phyloP scores from a whole-genome alignment of 2,113 vertebrate species.

The Thymallus thymallus region DNA sequence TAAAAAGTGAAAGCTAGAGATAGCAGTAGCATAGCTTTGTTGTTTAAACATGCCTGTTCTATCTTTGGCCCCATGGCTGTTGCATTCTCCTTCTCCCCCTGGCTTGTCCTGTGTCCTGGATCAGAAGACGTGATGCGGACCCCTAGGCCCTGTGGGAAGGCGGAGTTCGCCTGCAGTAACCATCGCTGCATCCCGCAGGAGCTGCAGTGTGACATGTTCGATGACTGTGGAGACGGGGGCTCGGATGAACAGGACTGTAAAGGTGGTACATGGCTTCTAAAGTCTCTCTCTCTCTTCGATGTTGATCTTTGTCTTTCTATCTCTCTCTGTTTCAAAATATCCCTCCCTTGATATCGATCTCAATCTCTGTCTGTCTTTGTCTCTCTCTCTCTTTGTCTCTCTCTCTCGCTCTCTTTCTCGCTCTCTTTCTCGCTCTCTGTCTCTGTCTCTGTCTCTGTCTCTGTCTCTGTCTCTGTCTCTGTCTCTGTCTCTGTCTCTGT shows the following conservation, averaged over 20 bases:
- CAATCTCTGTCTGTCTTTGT: not conserved
- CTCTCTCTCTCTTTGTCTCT: not conserved
- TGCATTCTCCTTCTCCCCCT: not conserved
- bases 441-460: too few species aligned
- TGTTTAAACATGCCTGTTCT: not conserved
- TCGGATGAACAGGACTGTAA: conserved; percentile 83
- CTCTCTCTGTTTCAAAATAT: not conserved
- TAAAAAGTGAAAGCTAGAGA: too few species aligned
- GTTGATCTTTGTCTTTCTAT: not conserved
- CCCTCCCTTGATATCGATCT: too few species aligned
- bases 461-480: too few species aligned
- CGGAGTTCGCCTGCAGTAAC: conserved; percentile 82
- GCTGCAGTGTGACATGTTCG: conserved; percentile 82
- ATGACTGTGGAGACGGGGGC: conserved; percentile 82
- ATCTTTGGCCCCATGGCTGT: not conserved
- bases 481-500: not conserved
- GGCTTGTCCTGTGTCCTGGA: not conserved
- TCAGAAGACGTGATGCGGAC: conserved; percentile 67
- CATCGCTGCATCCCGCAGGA: conserved; percentile 78
- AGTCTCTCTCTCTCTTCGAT: not conserved
- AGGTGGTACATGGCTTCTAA: conserved; percentile 69
- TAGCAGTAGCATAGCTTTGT: not conserved
- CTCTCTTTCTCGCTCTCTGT: too few species aligned
- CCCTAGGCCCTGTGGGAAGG: conserved; percentile 77
- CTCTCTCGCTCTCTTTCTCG: not conserved